Evolutionary conservation across 2,797 vertebrate genomes (phyloP).

Genomic region (Melanotaenia parkinsoni): DNA sequence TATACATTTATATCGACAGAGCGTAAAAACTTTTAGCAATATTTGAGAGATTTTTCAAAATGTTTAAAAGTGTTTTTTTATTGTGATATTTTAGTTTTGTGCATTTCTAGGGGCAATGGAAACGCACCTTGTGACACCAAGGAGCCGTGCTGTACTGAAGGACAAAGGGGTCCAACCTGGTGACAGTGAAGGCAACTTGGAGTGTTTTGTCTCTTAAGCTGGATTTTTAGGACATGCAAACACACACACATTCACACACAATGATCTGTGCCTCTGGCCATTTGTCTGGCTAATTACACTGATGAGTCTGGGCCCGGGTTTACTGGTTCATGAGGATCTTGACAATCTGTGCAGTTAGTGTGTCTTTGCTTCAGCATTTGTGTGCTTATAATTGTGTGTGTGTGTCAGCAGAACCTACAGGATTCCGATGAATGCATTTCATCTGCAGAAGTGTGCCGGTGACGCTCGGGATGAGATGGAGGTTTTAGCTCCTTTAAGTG

Average conservation of each 20-base stretch:
- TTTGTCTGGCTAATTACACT: slow-evolving; percentile 34
- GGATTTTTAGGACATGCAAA: slow-evolving; percentile 1
- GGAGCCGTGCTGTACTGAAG: no score
- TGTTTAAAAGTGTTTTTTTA: no score
- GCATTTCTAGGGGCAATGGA: no score
- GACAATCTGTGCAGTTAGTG: slow-evolving; percentile 8
- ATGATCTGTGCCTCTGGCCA: slow-evolving; percentile 10
- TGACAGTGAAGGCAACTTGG: not conserved
- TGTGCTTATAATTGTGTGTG: slow-evolving; percentile 11
- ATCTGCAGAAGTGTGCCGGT: slow-evolving; percentile 39
- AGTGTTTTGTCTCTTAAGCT: not conserved
- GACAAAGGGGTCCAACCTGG: no score
- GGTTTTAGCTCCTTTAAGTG: slow-evolving; percentile 51
- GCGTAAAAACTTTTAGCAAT: no score
- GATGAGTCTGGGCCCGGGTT: slow-evolving; percentile 35
- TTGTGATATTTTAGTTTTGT: no score
- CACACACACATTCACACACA: slow-evolving; percentile 11
- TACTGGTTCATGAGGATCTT: slow-evolving; percentile 15
- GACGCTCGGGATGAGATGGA: slow-evolving; percentile 32
- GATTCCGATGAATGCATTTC: slow-evolving; percentile 30
- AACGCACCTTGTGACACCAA: no score
- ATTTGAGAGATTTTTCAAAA: no score
- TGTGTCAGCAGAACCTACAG: slow-evolving; percentile 8
- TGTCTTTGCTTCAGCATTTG: not conserved
- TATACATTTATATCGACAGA: no score